Conservation (phyloP, 30 jellyfish, hydroid and myxozoan species). For the Turritopsis rubra region DNA sequence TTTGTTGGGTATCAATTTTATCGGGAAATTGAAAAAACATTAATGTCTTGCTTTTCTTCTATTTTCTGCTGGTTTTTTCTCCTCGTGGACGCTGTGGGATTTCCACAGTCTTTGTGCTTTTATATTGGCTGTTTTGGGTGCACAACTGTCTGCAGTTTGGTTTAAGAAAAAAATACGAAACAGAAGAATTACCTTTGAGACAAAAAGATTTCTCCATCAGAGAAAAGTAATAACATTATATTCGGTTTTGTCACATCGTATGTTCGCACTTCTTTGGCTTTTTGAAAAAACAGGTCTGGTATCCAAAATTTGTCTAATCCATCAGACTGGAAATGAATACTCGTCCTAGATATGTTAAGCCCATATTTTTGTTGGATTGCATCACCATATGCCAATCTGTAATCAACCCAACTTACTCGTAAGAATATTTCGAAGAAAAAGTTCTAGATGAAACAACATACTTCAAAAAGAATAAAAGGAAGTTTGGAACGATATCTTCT, state of each 20-base stretch:
- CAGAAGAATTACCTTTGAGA: not conserved
- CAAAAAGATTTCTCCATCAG: not conserved
- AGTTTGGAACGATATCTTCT: no score
- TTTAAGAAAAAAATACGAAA: no score
- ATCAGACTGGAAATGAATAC: not conserved
- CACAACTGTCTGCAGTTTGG: no score
- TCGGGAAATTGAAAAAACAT: no score
- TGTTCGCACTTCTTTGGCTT: not conserved
- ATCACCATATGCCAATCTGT: not conserved
- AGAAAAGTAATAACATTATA: not conserved
- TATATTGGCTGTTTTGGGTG: no score
- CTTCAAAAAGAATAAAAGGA: no score
- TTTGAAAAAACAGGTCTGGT: not conserved
- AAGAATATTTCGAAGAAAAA: not conserved
- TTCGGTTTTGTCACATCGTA: not conserved
- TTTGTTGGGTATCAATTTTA: no score
- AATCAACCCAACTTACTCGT: not conserved
- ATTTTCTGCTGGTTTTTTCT: no score
- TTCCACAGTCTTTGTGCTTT: no score
- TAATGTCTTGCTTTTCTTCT: no score
- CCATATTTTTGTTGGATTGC: not conserved
- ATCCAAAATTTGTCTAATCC: not conserved
- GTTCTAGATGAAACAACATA: not conserved
- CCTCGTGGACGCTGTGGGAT: no score
- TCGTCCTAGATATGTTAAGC: not conserved